A percentile compares a stretch with the other conserved stretches of the same genome.
phyloP scores from a whole-genome alignment of 2,888 invertebrate genomes.

The Nemotelus pantherinus region DNA sequence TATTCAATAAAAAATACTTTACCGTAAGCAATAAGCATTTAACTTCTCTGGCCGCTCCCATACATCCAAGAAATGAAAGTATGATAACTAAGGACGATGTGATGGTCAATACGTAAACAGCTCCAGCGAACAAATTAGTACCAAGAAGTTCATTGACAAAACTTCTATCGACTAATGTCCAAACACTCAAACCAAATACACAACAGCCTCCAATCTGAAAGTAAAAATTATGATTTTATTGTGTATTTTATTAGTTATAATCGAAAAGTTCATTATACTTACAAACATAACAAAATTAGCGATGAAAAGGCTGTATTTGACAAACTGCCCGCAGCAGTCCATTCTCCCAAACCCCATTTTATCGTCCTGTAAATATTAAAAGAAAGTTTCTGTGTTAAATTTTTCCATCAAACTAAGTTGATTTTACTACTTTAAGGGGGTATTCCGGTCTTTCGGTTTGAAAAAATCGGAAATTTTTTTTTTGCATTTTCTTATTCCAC shows the following conservation, averaged over 20 bases:
- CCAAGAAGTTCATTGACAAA: slow-evolving; percentile 87
- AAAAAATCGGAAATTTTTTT: too few relatives aligned
- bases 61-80: slow-evolving; percentile 89
- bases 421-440: too few relatives aligned
- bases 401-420: too few relatives aligned
- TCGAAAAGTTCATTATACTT: slow-evolving; percentile 65
- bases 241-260: neutral
- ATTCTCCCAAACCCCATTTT: slow-evolving; percentile 81
- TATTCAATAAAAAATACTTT: slow-evolving; percentile 58
- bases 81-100: slow-evolving; percentile 84
- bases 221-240: slow-evolving; percentile 79
- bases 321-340: slow-evolving; percentile 88
- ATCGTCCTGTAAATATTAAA: slow-evolving; percentile 56
- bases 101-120: slow-evolving; percentile 84
- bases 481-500: too few relatives aligned
- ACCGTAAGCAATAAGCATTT: slow-evolving; percentile 93
- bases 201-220: slow-evolving; percentile 80
- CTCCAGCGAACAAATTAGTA: slow-evolving; percentile 86
- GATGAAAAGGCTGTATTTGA: slow-evolving; percentile 86
- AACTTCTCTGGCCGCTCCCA: slow-evolving; percentile 93
- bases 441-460: too few relatives aligned
- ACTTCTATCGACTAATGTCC: slow-evolving; percentile 85
- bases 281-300: slow-evolving; percentile 88
- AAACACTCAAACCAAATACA: slow-evolving; percentile 82
- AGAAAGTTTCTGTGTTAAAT: too few relatives aligned